Percentiles rank a stretch among this genome's conserved stretches.
Evolutionary conservation across 2,797 vertebrate genomes (phyloP).

Genomic region (Garrulus glandarius): DNA sequence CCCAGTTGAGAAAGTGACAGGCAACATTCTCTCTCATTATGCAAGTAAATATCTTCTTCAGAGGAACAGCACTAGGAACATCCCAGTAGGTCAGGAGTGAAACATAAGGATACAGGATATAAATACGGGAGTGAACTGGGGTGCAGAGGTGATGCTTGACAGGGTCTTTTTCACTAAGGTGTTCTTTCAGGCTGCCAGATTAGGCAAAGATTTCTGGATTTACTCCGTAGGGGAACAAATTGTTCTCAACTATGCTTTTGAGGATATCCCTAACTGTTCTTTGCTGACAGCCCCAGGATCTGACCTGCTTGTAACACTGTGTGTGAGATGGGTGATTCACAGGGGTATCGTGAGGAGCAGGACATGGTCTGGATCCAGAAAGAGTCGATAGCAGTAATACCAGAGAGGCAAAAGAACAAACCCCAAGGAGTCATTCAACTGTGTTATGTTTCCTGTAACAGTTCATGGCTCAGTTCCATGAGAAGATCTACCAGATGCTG

Average conservation of each 20-base stretch:
- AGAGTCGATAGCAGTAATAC: background rate
- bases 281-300: background rate
- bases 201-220: accelerated
- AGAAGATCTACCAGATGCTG: slow-evolving; percentile 93
- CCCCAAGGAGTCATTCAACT: background rate
- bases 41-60: background rate
- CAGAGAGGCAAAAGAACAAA: background rate
- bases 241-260: background rate
- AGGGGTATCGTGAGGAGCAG: background rate
- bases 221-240: background rate
- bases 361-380: accelerated
- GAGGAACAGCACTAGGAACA: background rate
- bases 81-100: background rate
- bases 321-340: background rate
- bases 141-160: too few relatives aligned
- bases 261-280: background rate
- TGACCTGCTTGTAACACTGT: accelerated
- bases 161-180: accelerated
- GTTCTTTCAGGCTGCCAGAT: background rate
- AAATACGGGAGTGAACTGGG: background rate
- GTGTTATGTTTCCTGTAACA: slow-evolving; percentile 34
- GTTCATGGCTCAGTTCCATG: slow-evolving; percentile 97
- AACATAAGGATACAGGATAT: background rate
- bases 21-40: accelerated
- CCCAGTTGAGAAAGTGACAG: background rate